These are phyloP conservation scores for Acleris laterana DNA, from an alignment of 2,888 invertebrate genomes.

Conservation along the genomic window DNA sequence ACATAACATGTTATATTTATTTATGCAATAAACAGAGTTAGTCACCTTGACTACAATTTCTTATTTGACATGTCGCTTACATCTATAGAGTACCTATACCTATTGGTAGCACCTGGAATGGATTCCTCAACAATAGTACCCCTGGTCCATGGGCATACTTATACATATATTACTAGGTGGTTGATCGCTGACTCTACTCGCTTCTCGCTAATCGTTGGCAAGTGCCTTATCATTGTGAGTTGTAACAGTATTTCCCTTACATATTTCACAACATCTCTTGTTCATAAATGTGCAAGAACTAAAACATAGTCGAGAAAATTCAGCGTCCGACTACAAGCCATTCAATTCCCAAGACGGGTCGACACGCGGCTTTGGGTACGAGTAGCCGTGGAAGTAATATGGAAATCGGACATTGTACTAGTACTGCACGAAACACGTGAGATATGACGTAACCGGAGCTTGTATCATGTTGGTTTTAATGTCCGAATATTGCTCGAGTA, in stretches of 20 bases:
- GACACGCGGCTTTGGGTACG: conserved; percentile 7
- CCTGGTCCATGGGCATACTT: too few species aligned
- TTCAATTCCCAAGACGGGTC: neutral
- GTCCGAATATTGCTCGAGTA: neutral
- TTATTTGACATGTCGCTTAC: too few species aligned
- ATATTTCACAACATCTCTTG: neutral
- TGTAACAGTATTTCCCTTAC: neutral
- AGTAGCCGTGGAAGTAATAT: conserved; percentile 11
- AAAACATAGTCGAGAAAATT: conserved; percentile 3
- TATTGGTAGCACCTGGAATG: too few species aligned
- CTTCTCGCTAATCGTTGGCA: too few species aligned
- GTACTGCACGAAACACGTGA: neutral
- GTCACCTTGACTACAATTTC: too few species aligned
- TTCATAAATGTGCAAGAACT: neutral
- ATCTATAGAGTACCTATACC: too few species aligned
- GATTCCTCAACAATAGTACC: too few species aligned
- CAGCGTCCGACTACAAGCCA: conserved; percentile 5
- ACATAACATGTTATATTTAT: too few species aligned
- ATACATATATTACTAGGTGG: too few species aligned
- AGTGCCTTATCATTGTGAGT: too few species aligned
- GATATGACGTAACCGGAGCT: neutral
- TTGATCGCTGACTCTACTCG: too few species aligned
- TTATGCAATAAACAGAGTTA: too few species aligned
- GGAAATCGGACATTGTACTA: conserved; percentile 1
- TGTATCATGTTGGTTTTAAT: neutral